Base-by-base conservation (phyloP, 30 jellyfish, hydroid and myxozoan species). In the Aurelia aurita region DNA sequence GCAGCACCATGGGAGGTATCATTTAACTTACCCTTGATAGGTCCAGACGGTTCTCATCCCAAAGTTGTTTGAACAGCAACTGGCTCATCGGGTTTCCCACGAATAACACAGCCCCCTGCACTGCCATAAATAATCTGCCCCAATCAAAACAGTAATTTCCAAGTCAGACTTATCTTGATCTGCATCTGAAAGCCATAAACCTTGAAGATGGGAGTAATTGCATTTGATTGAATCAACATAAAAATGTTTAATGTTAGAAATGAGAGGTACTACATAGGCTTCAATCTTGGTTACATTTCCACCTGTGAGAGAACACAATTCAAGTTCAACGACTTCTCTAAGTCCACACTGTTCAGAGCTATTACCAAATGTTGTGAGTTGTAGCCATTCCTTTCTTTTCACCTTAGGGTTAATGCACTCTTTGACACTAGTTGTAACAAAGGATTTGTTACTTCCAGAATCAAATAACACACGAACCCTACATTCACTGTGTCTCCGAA, bases 381-480 rank as follows among this genome's bases (percentile, higher is more conserved):
- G 63, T 15, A 75, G 51, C 69, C 76, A 43, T 75, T 75, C 87
- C 61, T 57, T 53, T 51, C 87, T 75, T 67, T 67, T 67, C 79
- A 67, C 79, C 79, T 67, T 67, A 25, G 74, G 74, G 58, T 67
- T 67, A 25, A 67, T 67, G 79, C 3, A 32, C 79, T 67, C 58
- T 32, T 67, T 67, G 79, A 67, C 79, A 27, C 79, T 43, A 15
- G 55, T 27, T 53, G 73, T 49, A n/a, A 67, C 90, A 80, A 61
- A 80, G 39, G 90, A 80, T 61, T 80, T 80, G 90, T 80, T 64
- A 80, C 90, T 65, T 18, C 82, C 90, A 26, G 84, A 80, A 22
- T 63, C 73, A 80, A 80, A 80, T 32, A 80, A 53, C 81, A 63
- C 73, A 21, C 73, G 77, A 21, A 67, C 82, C 73, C 81, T 80